These are phyloP conservation scores for Zaprionus tsacasi DNA, from an alignment of 1,140 invertebrate genomes.

Conservation along the genomic window DNA sequence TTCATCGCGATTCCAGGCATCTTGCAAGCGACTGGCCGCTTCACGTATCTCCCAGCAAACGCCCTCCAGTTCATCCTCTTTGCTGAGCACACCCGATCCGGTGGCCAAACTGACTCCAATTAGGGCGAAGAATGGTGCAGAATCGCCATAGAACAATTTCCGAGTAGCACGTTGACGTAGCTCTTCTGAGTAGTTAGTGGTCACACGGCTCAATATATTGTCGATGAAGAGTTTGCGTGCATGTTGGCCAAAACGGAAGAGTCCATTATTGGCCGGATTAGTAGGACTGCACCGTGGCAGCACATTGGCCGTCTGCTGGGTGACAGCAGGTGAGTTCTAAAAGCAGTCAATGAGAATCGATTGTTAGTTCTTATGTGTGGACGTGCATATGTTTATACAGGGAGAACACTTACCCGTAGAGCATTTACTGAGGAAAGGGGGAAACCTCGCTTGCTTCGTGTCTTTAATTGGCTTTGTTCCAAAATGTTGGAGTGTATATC, in stretches of 20 bases:
- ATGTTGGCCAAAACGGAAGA: slow-evolving; percentile 86
- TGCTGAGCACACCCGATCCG: slow-evolving; percentile 90
- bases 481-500: slow-evolving; percentile 86
- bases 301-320: slow-evolving; percentile 24
- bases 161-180: slow-evolving; percentile 87
- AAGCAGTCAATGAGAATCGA: not conserved
- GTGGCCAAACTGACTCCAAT: slow-evolving; percentile 91
- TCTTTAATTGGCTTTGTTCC: slow-evolving; percentile 84
- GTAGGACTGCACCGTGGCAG: slow-evolving; percentile 32
- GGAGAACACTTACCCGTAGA: slow-evolving; percentile 53
- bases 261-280: slow-evolving; percentile 74
- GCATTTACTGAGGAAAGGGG: slow-evolving; percentile 71
- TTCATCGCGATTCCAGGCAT: slow-evolving; percentile 86
- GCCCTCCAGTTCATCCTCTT: slow-evolving; percentile 91
- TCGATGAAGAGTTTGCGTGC: slow-evolving; percentile 88
- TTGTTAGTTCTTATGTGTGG: not conserved
- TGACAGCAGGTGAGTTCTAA: slow-evolving; percentile 38
- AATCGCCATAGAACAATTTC: slow-evolving; percentile 88
- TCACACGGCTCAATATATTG: slow-evolving; percentile 89
- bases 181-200: slow-evolving; percentile 87
- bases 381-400: not conserved
- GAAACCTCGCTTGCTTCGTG: slow-evolving; percentile 68
- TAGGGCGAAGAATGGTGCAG: slow-evolving; percentile 90
- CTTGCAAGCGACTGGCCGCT: slow-evolving; percentile 87
- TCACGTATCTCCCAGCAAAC: slow-evolving; percentile 92